phyloP scores from a whole-genome alignment of 2,888 invertebrate species.

The Andrena minutula region DNA sequence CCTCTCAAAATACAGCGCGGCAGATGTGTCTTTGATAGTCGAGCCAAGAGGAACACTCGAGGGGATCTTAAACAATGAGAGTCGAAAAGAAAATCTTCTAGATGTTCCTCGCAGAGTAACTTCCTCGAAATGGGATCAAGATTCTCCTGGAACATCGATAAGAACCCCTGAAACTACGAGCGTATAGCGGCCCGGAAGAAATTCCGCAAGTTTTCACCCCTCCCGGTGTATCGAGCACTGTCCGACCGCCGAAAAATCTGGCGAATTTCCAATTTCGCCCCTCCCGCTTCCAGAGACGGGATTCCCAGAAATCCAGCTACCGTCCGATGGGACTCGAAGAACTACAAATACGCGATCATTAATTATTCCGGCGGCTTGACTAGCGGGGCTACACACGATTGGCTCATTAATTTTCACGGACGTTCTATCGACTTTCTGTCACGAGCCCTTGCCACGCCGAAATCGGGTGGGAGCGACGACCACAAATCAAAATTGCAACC shows the following conservation, averaged over 20 bases:
- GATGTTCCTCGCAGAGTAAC: not conserved
- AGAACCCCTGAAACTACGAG: not conserved
- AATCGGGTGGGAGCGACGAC: conserved; percentile 56
- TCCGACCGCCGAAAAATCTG: not conserved
- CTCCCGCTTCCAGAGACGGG: not conserved
- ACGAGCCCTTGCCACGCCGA: conserved; percentile 57
- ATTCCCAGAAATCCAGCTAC: not conserved
- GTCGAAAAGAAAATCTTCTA: not conserved
- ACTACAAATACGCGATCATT: conserved; percentile 61
- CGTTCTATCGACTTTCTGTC: conserved; percentile 73
- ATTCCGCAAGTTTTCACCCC: not conserved
- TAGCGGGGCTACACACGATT: conserved; percentile 64
- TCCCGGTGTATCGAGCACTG: not conserved
- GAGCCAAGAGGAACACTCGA: conserved; percentile 1
- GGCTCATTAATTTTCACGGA: conserved; percentile 73
- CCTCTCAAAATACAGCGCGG: not conserved
- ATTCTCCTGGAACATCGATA: conserved; percentile 1
- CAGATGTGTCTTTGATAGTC: not conserved
- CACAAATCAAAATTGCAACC: conserved; percentile 68
- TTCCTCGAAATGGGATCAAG: not conserved
- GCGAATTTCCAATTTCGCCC: not conserved
- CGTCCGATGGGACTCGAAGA: conserved; percentile 33
- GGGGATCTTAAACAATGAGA: conserved; percentile 3
- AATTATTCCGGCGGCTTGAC: conserved; percentile 60
- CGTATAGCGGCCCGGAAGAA: not conserved